These are phyloP conservation scores for Epizoanthus ramosus DNA, from an alignment of 92 coral and sea anemone species.

Conservation along the genomic window DNA sequence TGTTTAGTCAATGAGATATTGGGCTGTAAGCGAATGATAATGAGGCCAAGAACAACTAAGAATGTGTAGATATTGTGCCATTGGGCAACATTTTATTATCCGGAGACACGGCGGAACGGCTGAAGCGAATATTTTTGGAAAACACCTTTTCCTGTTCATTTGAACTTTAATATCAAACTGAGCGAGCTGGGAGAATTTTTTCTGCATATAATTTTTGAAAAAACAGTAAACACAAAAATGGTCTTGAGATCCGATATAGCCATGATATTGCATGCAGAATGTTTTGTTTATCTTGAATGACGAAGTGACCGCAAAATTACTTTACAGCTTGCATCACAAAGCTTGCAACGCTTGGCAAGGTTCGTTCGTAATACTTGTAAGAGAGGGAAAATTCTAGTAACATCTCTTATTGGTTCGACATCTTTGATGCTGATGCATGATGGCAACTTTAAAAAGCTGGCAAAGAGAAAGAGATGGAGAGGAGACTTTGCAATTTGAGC, in stretches of 20 bases:
- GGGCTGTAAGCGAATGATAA: neutral
- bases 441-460: neutral
- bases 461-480: neutral
- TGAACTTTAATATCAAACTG: neutral
- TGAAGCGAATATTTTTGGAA: conserved; percentile 10
- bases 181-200: neutral
- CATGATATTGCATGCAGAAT: no score
- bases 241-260: no score
- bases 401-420: no score
- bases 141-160: conserved; percentile 7
- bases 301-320: no score
- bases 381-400: no score
- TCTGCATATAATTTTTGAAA: neutral
- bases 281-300: no score
- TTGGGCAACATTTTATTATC: neutral
- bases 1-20: conserved; percentile 3
- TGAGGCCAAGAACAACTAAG: neutral
- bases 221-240: no score
- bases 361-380: no score
- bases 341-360: no score
- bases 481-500: neutral
- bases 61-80: neutral
- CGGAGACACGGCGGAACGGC: neutral
- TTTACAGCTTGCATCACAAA: no score
- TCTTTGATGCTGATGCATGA: no score